Base-by-base conservation (phyloP, 2,113 vertebrate genomes). In the Heterocephalus glaber region DNA sequence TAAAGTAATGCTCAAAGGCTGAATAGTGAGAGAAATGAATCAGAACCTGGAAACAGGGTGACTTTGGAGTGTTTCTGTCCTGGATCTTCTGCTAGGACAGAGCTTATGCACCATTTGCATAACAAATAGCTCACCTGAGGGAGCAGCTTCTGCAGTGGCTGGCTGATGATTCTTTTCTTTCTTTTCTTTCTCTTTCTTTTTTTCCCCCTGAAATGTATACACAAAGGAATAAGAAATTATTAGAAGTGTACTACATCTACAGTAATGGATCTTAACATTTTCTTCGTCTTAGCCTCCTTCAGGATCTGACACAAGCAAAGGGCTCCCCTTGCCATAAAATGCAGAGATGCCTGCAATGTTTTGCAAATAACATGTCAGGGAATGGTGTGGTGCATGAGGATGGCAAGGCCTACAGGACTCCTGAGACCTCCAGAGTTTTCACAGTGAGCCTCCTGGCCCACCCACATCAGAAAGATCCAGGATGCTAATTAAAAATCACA, bases 101-200 rank as follows among this genome's bases (percentile, higher is more conserved):
- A 65, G 35, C 30, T 76, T 52, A 60, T 35, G 35, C 41, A 24
- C 68, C 60, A 83, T 38, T 85, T 72, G 54, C 35, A 33, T 6
- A 56, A 58, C 63, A 87, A 90, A 90, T 12, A 63, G 58, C 63
- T 95, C 70, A 90, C 84, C 58, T 56, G 24, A 91, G 85, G 92
- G 63, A 95, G 54, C 38, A 63, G 74, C 28, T 86, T 90, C 87
- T 65, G 52, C 63, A 89, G 58, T 33, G 81, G 22, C 58, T 83
- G 41, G 3, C 30, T 76, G 47, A 61, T n/a, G 4, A 5, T 54
- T n/a, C 7, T 11, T 60, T 49, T 80, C 63, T 44, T n/a, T 74
- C 28, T 30, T 65, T 30, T 65, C 24, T 65, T 12, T 65, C 11
- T 12, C 26, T 61, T 10, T 26, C 24, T 61, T 28, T 26, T 10